Evolutionary conservation across 1,140 invertebrate genomes (phyloP), one percentile per base, ranked within the genome.

Genomic region (Pseudachorutes palmiensis): DNA sequence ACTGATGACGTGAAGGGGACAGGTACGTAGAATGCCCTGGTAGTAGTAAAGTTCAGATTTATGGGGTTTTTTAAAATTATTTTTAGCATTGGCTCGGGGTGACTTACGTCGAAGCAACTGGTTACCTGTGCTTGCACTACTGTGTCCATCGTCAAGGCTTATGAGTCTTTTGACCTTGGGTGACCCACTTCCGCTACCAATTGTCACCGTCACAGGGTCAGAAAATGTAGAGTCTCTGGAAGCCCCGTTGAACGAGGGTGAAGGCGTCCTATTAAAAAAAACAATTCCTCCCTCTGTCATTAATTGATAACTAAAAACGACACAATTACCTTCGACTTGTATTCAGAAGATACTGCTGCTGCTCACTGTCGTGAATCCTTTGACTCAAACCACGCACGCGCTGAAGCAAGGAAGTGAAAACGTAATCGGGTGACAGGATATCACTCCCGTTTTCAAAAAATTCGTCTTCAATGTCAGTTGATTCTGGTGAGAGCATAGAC

Each of bases 341-440:
- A 24, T 55, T 55, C 9, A 5, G 9, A 19, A 14, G 51, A 22
- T 19, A 55, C 24, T 55, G 51, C 51, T 55, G 51, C 24, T 55
- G 51, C 24, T 55, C 51, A 24, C 51, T 55, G 24, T 55, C 51
- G 24, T 55, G 51, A 26, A 55, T 55, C 3, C 51, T 9, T 55
- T 26, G 12, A 26, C 51, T 55, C 14, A 55, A 22, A 5, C 51
- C 51, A 55, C 51, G 51, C 12, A 55, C 51, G 51, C 51, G 51
- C 24, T 55, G 51, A 5, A 55, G 51, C 51, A 55, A 55, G 24
- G 51, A 55, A 14, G 51, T 55, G 24, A 55, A 55, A 14, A 55
- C 3, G 24, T 55, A 24, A 24, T 55, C 51, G 12, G 51, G 51
- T 5, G 51, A 55, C 51, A 55, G 5, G 24, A 55, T 9, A 5